Base-by-base conservation (phyloP, 2,888 invertebrate genomes). In the Andrena haemorrhoa region DNA sequence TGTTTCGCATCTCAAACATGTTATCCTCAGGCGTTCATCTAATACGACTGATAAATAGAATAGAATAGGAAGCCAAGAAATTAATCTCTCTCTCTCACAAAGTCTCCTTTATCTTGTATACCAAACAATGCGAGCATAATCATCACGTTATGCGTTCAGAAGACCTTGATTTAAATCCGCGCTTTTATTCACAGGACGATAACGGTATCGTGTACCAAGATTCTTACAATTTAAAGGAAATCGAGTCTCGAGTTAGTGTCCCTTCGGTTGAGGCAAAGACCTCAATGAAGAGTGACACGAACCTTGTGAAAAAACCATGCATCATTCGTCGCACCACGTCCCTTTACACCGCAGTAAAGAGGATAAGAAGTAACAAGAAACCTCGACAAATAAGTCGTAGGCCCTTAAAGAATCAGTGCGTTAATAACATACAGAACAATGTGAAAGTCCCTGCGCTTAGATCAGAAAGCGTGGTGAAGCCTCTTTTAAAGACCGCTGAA, bases 321-420 rank as follows among this genome's bases (percentile, higher is more conserved):
- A 90, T 90, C 8, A 77, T 90, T 16, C 90, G 91, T 33, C 89
- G 91, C 5, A 86, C 89, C 8, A 86, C 90, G 2, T 90, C 91
- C 4, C 80, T 93, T 41, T 92, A 90, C 69, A 86, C 90, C 3
- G 86, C 88, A 1, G 87, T 92, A 4, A 93, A 92, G 75, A 89
- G 92, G 66, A 90, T 92, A 3, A 92, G 91, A 75, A 89, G 74
- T 51, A 89, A 73, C 31, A 92, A 91, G 77, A 92, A 89, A 71
- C 75, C 88, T 12, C 85, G 89, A 12, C 91, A 90, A 58, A 83
- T 84, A 8, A 86, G 77, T 79, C 91, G 92, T 20, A 91, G 89
- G 65, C 83, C 84, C 2, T 49, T 87, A 41, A 92, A 91, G 79
- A 86, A 75, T 82, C 90, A 91, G 49, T 86, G 80, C 33, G 75